These are phyloP conservation scores for Potamilus streckersoni DNA, from an alignment of 1,140 invertebrate genomes.

Conservation along the genomic window DNA sequence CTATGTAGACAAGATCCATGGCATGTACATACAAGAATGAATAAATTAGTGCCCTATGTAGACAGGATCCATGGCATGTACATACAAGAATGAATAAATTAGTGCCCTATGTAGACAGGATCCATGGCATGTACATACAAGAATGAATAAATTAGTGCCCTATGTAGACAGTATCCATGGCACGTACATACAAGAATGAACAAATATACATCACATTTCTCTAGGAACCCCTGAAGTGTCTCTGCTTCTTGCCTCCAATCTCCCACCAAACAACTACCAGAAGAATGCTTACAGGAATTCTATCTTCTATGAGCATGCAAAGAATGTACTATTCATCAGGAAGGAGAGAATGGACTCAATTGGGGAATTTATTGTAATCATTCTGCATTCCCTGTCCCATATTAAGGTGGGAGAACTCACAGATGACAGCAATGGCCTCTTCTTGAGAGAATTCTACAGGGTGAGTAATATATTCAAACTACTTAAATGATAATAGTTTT, in stretches of 20 bases:
- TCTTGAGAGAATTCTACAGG: conserved; percentile 62
- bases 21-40: too few relatives aligned
- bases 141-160: too few relatives aligned
- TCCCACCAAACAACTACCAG: conserved; percentile 61
- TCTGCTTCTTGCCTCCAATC: conserved; percentile 60
- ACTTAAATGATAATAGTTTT: not conserved
- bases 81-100: too few relatives aligned
- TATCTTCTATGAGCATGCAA: conserved; percentile 57
- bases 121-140: too few relatives aligned
- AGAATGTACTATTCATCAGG: conserved; percentile 61
- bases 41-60: too few relatives aligned
- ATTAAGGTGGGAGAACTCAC: conserved; percentile 60
- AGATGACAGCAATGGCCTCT: conserved; percentile 59
- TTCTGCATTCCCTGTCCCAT: conserved; percentile 62
- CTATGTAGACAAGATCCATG: too few relatives aligned
- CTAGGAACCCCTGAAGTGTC: conserved; percentile 55
- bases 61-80: too few relatives aligned
- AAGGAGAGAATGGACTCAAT: conserved; percentile 63
- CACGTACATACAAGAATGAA: too few relatives aligned
- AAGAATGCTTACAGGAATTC: conserved; percentile 63
- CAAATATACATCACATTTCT: not conserved
- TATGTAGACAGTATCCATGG: too few relatives aligned
- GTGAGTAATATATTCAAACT: conserved; percentile 26
- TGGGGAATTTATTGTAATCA: conserved; percentile 64
- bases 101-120: too few relatives aligned